These are phyloP conservation scores for Anisognathus igniventris DNA, from an alignment of 2,797 vertebrate species.

Conservation along the genomic window DNA sequence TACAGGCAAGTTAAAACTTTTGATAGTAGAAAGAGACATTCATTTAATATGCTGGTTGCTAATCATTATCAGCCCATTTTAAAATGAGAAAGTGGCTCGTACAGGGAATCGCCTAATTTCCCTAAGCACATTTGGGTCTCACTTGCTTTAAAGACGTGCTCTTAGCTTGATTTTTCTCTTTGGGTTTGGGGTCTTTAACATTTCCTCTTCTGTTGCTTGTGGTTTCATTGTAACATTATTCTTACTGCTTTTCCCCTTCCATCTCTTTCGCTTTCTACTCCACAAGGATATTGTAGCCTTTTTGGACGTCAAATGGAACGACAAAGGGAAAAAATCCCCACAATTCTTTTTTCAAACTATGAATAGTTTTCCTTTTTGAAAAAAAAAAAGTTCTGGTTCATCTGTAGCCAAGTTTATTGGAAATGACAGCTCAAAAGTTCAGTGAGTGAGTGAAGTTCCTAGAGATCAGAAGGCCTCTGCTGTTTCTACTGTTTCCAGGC, in stretches of 20 bases:
- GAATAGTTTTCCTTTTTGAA: slow-evolving; percentile 58
- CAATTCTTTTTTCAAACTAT: slow-evolving; percentile 69
- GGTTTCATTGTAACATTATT: slow-evolving; percentile 71
- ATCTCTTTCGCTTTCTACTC: slow-evolving; percentile 68
- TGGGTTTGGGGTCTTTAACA: slow-evolving; percentile 67
- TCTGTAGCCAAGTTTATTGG: slow-evolving; percentile 72
- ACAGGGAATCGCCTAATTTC: slow-evolving; percentile 60
- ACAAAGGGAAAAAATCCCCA: slow-evolving; percentile 65
- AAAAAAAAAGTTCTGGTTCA: slow-evolving; percentile 71
- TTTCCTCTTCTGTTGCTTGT: slow-evolving; percentile 70
- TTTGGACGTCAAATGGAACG: slow-evolving; percentile 66
- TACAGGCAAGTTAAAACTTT: slow-evolving; percentile 47
- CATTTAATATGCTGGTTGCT: slow-evolving; percentile 56
- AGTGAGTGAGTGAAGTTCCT: slow-evolving; percentile 70
- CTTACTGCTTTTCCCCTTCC: slow-evolving; percentile 65
- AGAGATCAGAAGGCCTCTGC: slow-evolving; percentile 69
- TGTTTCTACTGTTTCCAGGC: slow-evolving; percentile 71
- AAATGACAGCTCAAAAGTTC: slow-evolving; percentile 71
- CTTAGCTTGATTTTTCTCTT: slow-evolving; percentile 67
- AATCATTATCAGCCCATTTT: slow-evolving; percentile 52
- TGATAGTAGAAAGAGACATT: slow-evolving; percentile 50
- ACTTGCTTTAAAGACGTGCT: slow-evolving; percentile 46
- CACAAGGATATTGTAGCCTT: slow-evolving; percentile 65
- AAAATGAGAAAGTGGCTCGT: slow-evolving; percentile 55
- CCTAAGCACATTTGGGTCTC: slow-evolving; percentile 60